phyloP scores from a whole-genome alignment of 2,797 vertebrate genomes.

The Apogon talboti region DNA sequence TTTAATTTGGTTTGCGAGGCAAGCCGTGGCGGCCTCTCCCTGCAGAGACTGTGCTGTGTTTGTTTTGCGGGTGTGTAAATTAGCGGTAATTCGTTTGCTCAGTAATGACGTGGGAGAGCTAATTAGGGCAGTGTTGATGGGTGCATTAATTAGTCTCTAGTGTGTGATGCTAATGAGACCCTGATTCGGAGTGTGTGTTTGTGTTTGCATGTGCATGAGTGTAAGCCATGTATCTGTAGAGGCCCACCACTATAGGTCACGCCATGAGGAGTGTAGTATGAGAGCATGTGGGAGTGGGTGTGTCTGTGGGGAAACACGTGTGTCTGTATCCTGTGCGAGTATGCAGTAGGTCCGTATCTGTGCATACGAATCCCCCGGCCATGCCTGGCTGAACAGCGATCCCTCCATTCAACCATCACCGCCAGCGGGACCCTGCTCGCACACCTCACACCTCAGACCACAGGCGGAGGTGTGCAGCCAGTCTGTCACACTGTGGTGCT shows the following conservation, averaged over 20 bases:
- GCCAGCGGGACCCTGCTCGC: slow-evolving; percentile 17
- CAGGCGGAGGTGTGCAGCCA: slow-evolving; percentile 28
- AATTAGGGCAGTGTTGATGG: slow-evolving; percentile 86
- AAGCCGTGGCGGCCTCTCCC: slow-evolving; percentile 71
- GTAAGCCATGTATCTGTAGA: slow-evolving; percentile 61
- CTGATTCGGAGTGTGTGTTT: slow-evolving; percentile 74
- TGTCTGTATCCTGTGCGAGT: slow-evolving; percentile 11
- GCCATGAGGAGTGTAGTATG: slow-evolving; percentile 40
- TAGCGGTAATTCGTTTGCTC: slow-evolving; percentile 86
- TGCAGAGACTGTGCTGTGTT: slow-evolving; percentile 79
- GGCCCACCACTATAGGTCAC: slow-evolving; percentile 65
- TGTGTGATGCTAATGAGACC: slow-evolving; percentile 85
- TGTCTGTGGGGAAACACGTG: slow-evolving; percentile 14
- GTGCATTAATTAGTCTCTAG: slow-evolving; percentile 87
- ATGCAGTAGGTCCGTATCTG: slow-evolving; percentile 34
- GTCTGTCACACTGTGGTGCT: slow-evolving; percentile 51
- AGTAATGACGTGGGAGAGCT: slow-evolving; percentile 86
- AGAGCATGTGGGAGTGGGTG: slow-evolving; percentile 28
- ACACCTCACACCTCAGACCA: slow-evolving; percentile 30
- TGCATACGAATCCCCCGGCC: slow-evolving; percentile 45
- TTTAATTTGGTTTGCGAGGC: slow-evolving; percentile 63
- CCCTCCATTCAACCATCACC: slow-evolving; percentile 57
- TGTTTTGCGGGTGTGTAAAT: slow-evolving; percentile 86
- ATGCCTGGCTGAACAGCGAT: slow-evolving; percentile 54
- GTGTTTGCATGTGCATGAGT: slow-evolving; percentile 67